Conservation (phyloP, 2,797 vertebrate genomes). For the Trematomus bernacchii region DNA sequence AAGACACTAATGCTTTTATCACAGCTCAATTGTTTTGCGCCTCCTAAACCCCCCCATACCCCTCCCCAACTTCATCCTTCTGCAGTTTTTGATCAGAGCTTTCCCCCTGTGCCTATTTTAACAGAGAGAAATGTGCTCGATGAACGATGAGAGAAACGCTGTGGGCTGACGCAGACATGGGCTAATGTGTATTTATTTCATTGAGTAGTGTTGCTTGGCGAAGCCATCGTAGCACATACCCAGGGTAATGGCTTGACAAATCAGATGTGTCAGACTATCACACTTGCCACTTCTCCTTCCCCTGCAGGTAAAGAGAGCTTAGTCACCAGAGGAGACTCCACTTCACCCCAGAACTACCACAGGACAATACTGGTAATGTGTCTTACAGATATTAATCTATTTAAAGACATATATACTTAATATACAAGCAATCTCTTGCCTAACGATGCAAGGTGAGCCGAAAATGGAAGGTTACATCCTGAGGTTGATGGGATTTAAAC, state of each 20-base stretch:
- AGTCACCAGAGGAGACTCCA: conserved; percentile 18
- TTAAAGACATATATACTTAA: conserved; percentile 10
- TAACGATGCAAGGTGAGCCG: not conserved
- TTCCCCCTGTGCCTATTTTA: conserved; percentile 40
- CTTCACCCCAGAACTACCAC: not conserved
- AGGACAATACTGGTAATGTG: conserved; percentile 22
- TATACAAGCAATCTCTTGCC: not conserved
- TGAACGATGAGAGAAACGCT: conserved; percentile 49
- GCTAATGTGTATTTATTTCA: conserved; percentile 76
- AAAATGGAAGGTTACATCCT: not conserved
- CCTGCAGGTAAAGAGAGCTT: conserved; percentile 55
- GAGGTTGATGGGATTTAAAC: not conserved
- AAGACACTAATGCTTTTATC: conserved; percentile 63
- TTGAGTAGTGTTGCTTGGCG: conserved; percentile 59
- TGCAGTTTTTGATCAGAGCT: conserved; percentile 27
- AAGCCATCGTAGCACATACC: conserved; percentile 52
- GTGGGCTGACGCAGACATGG: conserved; percentile 51
- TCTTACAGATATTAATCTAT: conserved; percentile 6
- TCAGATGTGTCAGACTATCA: conserved; percentile 75
- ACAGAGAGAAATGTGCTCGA: conserved; percentile 62
- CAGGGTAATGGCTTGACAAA: conserved; percentile 78
- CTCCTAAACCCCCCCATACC: not conserved
- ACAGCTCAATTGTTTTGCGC: conserved; percentile 50
- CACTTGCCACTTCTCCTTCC: conserved; percentile 67
- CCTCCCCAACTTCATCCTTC: conserved; percentile 20